A percentile compares a stretch with the other conserved stretches of the same genome.
Evolutionary conservation across 2,113 vertebrate species (phyloP).

Genomic region (Misgurnus anguillicaudatus): DNA sequence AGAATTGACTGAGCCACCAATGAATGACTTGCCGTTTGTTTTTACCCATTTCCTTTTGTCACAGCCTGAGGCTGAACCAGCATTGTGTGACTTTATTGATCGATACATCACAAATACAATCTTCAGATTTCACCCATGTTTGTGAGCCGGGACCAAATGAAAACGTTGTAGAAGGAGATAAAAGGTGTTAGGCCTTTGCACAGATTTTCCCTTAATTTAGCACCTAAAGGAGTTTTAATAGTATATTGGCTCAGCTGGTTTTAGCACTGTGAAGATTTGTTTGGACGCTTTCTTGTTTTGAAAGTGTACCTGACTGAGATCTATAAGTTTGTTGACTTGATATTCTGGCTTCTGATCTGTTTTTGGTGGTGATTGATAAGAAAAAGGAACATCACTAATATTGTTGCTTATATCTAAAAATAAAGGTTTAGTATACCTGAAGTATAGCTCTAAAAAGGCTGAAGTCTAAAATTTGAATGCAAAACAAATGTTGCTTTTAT

Average conservation of each 20-base stretch:
- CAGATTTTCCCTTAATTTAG: neutral
- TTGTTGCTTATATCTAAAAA: neutral
- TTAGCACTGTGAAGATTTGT: neutral
- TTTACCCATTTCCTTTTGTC: conserved; percentile 18
- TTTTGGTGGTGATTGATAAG: neutral
- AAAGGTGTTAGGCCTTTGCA: neutral
- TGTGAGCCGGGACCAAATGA: neutral
- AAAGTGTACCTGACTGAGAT: conserved; percentile 16
- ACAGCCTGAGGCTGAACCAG: neutral
- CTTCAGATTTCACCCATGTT: neutral
- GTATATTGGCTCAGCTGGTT: neutral
- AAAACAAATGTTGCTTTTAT: too few relatives aligned
- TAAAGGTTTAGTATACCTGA: neutral
- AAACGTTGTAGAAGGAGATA: neutral
- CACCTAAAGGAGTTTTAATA: neutral
- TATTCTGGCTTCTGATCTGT: neutral
- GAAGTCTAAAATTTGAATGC: too few relatives aligned
- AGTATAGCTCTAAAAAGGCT: too few relatives aligned
- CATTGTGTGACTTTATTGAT: neutral
- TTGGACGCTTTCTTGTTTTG: neutral
- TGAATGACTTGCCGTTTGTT: neutral
- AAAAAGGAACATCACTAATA: neutral
- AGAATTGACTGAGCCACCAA: neutral
- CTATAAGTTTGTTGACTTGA: conserved; percentile 6
- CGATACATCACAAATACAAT: neutral